Percentiles rank a stretch among this genome's conserved stretches.
Evolutionary conservation across 64 coral and sea anemone genomes (phyloP).

Genomic region (Anthopleura sola): DNA sequence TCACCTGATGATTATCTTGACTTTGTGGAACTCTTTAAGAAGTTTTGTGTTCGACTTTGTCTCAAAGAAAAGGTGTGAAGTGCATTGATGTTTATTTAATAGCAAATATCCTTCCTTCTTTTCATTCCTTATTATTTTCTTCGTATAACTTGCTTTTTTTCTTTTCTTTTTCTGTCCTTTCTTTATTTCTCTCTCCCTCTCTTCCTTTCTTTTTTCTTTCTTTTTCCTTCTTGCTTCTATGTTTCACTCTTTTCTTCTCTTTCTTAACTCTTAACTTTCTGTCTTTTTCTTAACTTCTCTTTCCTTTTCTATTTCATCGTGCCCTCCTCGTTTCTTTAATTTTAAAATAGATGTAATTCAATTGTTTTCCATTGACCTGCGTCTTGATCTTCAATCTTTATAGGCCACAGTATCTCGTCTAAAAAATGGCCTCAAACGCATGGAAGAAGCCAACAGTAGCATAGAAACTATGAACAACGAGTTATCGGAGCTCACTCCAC

Average conservation of each 20-base stretch:
- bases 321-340: background rate
- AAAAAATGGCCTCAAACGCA: constrained; percentile 61
- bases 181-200: background rate
- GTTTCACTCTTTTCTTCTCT: too few species aligned
- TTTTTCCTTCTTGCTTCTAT: too few species aligned
- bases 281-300: too few species aligned
- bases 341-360: background rate
- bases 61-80: constrained; percentile 71
- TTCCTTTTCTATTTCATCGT: too few species aligned
- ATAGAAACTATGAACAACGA: constrained; percentile 79
- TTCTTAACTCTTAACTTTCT: too few species aligned
- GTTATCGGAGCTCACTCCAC: constrained; percentile 57
- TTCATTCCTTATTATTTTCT: background rate
- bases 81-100: background rate
- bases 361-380: background rate
- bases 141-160: background rate
- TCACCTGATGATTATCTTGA: constrained; percentile 77
- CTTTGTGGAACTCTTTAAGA: constrained; percentile 83
- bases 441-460: constrained; percentile 74
- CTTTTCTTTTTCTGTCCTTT: background rate
- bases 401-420: constrained; percentile 59
- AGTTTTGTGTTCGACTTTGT: constrained; percentile 64
- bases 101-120: background rate
- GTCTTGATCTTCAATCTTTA: background rate
- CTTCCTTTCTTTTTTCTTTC: background rate